Evolutionary conservation across 2,888 invertebrate genomes (phyloP).

Genomic region (Stramonita haemastoma): DNA sequence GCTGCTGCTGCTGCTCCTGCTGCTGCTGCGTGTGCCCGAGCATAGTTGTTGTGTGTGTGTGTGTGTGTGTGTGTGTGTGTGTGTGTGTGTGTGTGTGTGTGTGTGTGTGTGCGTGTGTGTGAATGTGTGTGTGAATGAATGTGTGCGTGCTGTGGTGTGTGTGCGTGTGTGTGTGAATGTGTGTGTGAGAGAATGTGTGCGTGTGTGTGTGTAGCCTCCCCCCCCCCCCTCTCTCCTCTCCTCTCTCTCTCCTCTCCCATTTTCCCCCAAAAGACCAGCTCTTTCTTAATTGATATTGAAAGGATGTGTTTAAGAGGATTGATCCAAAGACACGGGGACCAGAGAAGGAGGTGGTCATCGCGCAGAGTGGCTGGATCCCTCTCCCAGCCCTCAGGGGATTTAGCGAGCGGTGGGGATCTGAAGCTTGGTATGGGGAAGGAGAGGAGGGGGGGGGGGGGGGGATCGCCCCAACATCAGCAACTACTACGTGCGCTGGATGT

Average conservation of each 20-base stretch:
- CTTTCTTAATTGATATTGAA: conserved; percentile 44
- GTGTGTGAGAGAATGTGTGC: too few relatives aligned
- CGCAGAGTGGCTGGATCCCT: conserved; percentile 24
- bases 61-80: too few relatives aligned
- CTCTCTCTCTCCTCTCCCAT: too few relatives aligned
- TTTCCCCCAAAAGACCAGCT: conserved; percentile 28
- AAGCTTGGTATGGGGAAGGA: too few relatives aligned
- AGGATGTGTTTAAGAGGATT: conserved; percentile 44
- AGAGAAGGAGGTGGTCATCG: conserved; percentile 21
- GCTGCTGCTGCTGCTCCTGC: too few relatives aligned
- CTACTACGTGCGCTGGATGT: not conserved
- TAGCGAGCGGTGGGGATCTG: conserved; percentile 7
- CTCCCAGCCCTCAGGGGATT: not conserved
- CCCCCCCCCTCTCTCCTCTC: not conserved
- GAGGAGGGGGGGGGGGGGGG: not conserved
- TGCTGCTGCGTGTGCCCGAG: too few relatives aligned
- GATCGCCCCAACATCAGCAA: conserved; percentile 20
- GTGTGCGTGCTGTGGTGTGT: too few relatives aligned
- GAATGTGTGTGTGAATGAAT: too few relatives aligned
- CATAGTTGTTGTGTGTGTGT: too few relatives aligned
- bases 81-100: too few relatives aligned
- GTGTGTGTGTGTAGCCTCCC: not conserved
- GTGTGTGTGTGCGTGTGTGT: too few relatives aligned
- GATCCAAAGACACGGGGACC: conserved; percentile 16
- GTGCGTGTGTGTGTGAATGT: too few relatives aligned